Evolutionary conservation across 1,140 invertebrate species (phyloP).

Genomic region (Lucilia cuprina): DNA sequence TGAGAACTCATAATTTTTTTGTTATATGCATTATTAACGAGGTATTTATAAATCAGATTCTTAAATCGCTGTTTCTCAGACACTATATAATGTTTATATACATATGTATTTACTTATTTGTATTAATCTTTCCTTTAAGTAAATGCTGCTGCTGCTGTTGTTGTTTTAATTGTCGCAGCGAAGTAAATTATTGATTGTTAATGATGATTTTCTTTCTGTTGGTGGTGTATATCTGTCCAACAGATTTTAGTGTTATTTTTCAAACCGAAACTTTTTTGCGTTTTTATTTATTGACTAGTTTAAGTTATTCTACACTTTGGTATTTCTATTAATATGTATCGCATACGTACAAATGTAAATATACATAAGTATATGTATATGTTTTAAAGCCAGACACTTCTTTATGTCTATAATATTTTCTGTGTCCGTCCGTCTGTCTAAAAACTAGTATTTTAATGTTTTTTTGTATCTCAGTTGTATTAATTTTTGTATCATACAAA

Average conservation of each 20-base stretch:
- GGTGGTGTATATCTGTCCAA: neutral
- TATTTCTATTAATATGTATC: neutral
- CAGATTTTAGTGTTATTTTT: neutral
- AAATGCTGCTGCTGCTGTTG: neutral
- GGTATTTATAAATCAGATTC: too few species aligned
- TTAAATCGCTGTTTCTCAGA: too few species aligned
- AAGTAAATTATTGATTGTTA: neutral
- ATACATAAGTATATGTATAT: neutral
- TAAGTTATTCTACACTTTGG: neutral
- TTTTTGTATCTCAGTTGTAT: neutral
- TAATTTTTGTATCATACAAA: neutral
- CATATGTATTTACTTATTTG: too few species aligned
- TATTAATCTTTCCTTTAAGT: slow-evolving; percentile 15
- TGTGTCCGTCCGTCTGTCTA: neutral
- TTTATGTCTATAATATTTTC: slow-evolving; percentile 17
- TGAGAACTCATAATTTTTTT: too few species aligned
- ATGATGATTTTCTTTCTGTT: neutral
- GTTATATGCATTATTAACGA: too few species aligned
- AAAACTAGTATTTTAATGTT: neutral
- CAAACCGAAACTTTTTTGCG: too few species aligned
- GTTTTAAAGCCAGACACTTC: slow-evolving; percentile 23
- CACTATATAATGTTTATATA: too few species aligned
- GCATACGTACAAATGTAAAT: neutral
- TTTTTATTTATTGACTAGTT: neutral
- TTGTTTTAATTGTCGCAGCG: neutral